phyloP scores from a whole-genome alignment of 2,888 invertebrate species.

The Limnephilus lunatus region DNA sequence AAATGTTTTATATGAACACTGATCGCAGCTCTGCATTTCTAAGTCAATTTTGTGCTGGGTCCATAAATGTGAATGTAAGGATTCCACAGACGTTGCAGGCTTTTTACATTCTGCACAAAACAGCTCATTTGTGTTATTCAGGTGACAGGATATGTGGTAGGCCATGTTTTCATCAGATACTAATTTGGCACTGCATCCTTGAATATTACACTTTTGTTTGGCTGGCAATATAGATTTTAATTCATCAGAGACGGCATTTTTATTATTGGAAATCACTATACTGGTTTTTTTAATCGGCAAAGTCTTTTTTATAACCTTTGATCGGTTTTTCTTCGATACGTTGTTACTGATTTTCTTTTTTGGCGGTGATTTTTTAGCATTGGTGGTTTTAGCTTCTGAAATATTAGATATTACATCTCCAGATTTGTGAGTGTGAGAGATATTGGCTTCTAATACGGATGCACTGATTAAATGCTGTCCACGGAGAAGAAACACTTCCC shows the following conservation, averaged over 20 bases:
- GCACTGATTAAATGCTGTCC: neutral
- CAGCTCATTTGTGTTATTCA: constrained; percentile 70
- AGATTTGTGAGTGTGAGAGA: neutral
- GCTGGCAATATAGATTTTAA: neutral
- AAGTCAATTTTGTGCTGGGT: constrained; percentile 85
- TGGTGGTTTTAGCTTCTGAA: neutral
- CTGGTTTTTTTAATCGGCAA: neutral
- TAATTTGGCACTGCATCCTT: constrained; percentile 78
- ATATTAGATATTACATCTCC: neutral
- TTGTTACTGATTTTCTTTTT: neutral
- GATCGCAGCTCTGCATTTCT: constrained; percentile 86
- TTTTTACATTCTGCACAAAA: constrained; percentile 84
- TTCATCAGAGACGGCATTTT: constrained; percentile 22
- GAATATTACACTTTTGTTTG: constrained; percentile 75
- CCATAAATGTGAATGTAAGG: constrained; percentile 89
- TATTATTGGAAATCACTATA: neutral
- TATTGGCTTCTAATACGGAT: neutral
- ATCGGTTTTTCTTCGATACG: neutral
- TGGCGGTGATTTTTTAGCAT: neutral
- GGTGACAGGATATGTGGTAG: constrained; percentile 83
- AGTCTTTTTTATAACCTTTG: neutral
- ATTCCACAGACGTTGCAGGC: constrained; percentile 79
- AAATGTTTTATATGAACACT: constrained; percentile 85
- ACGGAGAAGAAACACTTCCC: neutral
- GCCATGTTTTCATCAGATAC: constrained; percentile 78